These are phyloP conservation scores for Meta bourneti DNA, from an alignment of 2,888 invertebrate species.

Conservation along the genomic window DNA sequence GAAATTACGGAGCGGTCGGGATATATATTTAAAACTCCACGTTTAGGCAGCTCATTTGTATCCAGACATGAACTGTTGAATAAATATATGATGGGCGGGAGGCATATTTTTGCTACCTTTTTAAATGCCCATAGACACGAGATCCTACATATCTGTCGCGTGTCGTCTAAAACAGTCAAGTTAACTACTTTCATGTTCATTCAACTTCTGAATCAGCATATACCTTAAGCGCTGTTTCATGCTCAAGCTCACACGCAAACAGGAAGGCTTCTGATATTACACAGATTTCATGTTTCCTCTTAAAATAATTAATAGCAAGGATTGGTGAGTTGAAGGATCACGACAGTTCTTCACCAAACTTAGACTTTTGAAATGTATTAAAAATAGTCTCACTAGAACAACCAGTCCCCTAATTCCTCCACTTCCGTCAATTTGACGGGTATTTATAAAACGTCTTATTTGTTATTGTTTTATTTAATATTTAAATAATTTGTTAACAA, in stretches of 20 bases:
- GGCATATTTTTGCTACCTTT: not conserved
- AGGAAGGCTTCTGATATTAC: not conserved
- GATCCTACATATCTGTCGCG: not conserved
- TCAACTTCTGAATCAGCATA: constrained; percentile 7
- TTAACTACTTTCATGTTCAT: constrained; percentile 14
- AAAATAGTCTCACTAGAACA: too few relatives aligned
- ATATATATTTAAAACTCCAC: too few relatives aligned
- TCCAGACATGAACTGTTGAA: too few relatives aligned
- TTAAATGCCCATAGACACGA: not conserved
- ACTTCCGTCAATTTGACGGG: too few relatives aligned
- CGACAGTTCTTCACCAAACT: not conserved
- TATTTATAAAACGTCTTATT: too few relatives aligned
- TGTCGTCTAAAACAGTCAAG: not conserved
- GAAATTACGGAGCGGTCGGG: too few relatives aligned
- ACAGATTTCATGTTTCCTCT: constrained; percentile 8
- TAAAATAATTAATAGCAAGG: not conserved
- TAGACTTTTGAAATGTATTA: too few relatives aligned
- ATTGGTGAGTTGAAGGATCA: not conserved
- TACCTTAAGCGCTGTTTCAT: constrained; percentile 10
- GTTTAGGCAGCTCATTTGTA: too few relatives aligned
- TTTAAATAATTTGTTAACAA: too few relatives aligned
- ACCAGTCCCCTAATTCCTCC: too few relatives aligned
- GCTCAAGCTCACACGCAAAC: constrained; percentile 16
- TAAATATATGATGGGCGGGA: not conserved
- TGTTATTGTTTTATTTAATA: too few relatives aligned